Conservation (phyloP, 2,888 invertebrate species). For the Phania funesta region DNA sequence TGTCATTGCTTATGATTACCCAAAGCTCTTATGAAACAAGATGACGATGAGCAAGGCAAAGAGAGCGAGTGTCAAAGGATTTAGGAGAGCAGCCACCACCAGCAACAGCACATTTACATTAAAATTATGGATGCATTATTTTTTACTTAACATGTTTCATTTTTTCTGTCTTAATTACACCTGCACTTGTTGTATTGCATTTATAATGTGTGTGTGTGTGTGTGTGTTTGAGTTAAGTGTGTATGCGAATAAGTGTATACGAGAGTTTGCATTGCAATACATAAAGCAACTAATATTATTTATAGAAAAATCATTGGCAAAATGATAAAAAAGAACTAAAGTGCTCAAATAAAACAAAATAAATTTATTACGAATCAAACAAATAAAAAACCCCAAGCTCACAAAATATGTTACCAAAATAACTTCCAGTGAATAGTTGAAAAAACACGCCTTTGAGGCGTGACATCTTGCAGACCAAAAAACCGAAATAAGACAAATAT, state of each 20-base stretch:
- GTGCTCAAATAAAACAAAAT: background rate
- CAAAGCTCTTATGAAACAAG: background rate
- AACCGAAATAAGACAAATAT: background rate
- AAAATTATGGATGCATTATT: constrained; percentile 39
- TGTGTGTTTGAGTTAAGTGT: background rate
- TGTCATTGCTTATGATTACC: too few relatives aligned
- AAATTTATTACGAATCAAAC: background rate
- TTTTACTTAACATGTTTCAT: constrained; percentile 44
- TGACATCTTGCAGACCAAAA: background rate
- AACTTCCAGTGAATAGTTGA: background rate
- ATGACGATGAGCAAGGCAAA: background rate
- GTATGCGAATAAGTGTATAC: constrained; percentile 12
- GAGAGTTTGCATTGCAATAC: constrained; percentile 46
- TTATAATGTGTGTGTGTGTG: background rate
- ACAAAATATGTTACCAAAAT: background rate
- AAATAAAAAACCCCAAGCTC: background rate
- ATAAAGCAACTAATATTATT: constrained; percentile 39
- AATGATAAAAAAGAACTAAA: constrained; percentile 12
- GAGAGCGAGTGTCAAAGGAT: background rate
- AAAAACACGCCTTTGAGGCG: constrained; percentile 37
- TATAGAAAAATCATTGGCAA: constrained; percentile 39
- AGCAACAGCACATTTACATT: constrained; percentile 29
- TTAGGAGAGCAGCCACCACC: background rate
- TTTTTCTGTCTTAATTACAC: constrained; percentile 48
- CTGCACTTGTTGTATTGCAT: constrained; percentile 55